A percentile compares a stretch with the other conserved stretches of the same genome.
phyloP scores from a whole-genome alignment of 1,140 invertebrate genomes.

The Eufriesea mexicana region DNA sequence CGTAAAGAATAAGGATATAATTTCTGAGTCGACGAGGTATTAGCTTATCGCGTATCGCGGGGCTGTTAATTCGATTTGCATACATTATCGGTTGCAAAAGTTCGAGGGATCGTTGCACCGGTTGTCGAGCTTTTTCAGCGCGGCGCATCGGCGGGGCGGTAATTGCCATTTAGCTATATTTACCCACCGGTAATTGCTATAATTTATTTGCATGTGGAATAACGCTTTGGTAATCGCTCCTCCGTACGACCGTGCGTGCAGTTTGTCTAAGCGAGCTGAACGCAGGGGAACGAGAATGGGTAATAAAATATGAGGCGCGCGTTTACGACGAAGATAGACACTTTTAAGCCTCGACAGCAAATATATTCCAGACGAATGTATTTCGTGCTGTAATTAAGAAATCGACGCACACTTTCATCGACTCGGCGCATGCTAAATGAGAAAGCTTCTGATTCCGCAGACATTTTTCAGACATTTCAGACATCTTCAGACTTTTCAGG shows the following conservation, averaged over 20 bases:
- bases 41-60: background rate
- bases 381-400: background rate
- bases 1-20: conserved; percentile 3
- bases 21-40: background rate
- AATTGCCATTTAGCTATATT: conserved; percentile 31
- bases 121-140: background rate
- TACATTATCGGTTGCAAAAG: background rate
- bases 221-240: conserved; percentile 11
- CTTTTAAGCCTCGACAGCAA: background rate
- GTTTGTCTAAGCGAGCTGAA: background rate
- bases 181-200: conserved; percentile 13
- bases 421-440: too few species aligned
- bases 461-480: too few species aligned
- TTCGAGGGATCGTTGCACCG: background rate
- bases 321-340: background rate
- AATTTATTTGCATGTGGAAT: conserved; percentile 15
- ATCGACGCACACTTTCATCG: too few species aligned
- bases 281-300: background rate
- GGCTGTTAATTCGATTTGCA: conserved; percentile 23
- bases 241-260: background rate
- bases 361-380: background rate
- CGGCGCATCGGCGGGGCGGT: background rate
- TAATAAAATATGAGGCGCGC: background rate
- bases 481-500: too few species aligned
- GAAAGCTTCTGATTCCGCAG: too few species aligned